Evolutionary conservation across 2,113 vertebrate genomes (phyloP), one percentile per base, ranked within the genome.

Genomic region (Clinocottus analis): DNA sequence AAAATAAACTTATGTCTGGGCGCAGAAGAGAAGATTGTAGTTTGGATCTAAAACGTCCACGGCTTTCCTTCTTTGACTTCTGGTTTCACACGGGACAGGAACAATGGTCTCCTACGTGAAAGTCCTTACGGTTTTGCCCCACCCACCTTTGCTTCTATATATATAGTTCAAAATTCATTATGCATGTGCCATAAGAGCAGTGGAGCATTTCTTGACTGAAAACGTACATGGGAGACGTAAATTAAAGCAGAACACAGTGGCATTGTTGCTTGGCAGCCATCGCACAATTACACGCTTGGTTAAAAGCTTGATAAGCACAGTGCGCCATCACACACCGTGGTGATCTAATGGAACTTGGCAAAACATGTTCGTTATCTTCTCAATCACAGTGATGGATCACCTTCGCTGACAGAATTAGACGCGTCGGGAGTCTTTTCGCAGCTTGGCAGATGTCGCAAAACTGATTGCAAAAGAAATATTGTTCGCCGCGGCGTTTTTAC

Each of bases 361-460:
- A 81, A 80, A 82, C 58, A 0, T 14, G 68, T 66, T 49, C 27
- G 75, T 66, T 81, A 78, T 80, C 80, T 35, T 80, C 74, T 85
- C 68, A 68, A 82, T 86, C 85, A 64, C 41, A 64, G 37, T 72
- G 72, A 86, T 79, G 78, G 83, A 80, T 85, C 61, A 45, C 56
- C 45, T 58, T 61, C 35, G 14, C 41, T 25, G 53, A 67, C 67
- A 35, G 27, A 47, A 81, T 81, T 39, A 72, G 76, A 68, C 55
- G 3, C 33, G 49, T 43, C 27, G 43, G 58, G 33, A 65, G 69
- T 60, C 55, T 3, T 72, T 77, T 25, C 14, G 13, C 19, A 25
- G 23, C 45, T 39, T 51, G 67, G 25, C 72, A 79, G 71, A 53
- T 82, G n/a, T 11, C 12, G n/a, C 4, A 39, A 51, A 70, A 29